Evolutionary conservation across 2,888 invertebrate species (phyloP), one percentile per base, ranked within the genome.

Genomic region (Cryptops parisi): DNA sequence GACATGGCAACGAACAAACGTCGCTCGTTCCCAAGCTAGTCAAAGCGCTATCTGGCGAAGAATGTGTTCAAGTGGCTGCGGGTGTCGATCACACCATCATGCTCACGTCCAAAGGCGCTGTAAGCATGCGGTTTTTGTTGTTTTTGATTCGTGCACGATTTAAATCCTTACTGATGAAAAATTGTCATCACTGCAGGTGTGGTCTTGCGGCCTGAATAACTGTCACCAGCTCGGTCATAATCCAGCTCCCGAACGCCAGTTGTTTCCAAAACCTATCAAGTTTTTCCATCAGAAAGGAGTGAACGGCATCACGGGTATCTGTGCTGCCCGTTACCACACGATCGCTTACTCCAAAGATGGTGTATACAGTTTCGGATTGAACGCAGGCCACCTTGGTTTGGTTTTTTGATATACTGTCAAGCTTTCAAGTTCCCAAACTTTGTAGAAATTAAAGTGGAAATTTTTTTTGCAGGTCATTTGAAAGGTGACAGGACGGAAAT

Each of bases 361-460:
- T 1, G 68, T 87, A 0, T 86, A 78, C 66, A 81, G 84, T 0
- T 89, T 84, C 81, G 90, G 90, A 1, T 71, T 78, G 2, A 86
- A 90, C 70, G 75, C 78, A 50, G 90, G 90, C 0, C 89, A 90
- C 64, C 70, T 89, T 61, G 87, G 70, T 57, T 47, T 19, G 46
- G 6, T 21, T 46, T 46, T 41, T 17, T n/a, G n/a, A n/a, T 12
- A 15, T 12, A 33, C 9, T 33, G 38, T 33, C 15, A 9, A 12
- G 15, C 38, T 33, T 33, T 33, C n/a, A n/a, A n/a, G n/a, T n/a
- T n/a, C n/a, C 6, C 9, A 9, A 15, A 43, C 17, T 43, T 43
- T 43, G 6, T 15, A 43, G 17, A 43, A 43, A 43, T 43, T 43
- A 6, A 15, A 43, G 17, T 15, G 9, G 43, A 43, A 15, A 15